These are phyloP conservation scores for Natrix natrix DNA, from an alignment of 2,797 vertebrate genomes.

Conservation along the genomic window DNA sequence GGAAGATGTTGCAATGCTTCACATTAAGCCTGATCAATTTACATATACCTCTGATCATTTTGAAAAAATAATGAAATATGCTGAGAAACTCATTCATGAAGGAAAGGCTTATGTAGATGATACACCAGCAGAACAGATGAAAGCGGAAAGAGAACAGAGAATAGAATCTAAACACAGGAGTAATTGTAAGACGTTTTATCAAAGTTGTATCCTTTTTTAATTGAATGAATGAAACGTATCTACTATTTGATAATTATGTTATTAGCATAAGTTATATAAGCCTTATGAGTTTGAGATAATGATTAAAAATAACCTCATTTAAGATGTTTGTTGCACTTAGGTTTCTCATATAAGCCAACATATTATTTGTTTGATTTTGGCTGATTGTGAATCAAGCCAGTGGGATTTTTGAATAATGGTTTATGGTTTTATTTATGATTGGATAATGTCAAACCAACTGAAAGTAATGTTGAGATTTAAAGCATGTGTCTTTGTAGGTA, in stretches of 20 bases:
- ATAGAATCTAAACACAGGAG: slow-evolving; percentile 83
- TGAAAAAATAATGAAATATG: slow-evolving; percentile 83
- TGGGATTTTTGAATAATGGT: background rate
- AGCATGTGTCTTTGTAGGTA: background rate
- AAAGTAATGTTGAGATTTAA: background rate
- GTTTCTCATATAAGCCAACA: background rate
- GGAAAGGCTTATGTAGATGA: slow-evolving; percentile 93
- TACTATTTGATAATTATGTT: background rate
- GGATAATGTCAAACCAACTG: too few relatives aligned
- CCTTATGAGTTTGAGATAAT: background rate
- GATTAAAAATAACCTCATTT: background rate
- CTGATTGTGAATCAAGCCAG: background rate
- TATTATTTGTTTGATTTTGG: background rate
- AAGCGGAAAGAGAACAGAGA: slow-evolving; percentile 92
- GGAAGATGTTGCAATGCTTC: slow-evolving; percentile 94
- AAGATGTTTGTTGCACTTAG: background rate
- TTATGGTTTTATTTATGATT: background rate
- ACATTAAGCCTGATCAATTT: slow-evolving; percentile 95
- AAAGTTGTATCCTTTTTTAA: background rate
- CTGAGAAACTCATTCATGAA: slow-evolving; percentile 87
- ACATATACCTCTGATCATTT: slow-evolving; percentile 98
- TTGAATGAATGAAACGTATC: background rate
- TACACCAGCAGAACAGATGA: slow-evolving; percentile 94
- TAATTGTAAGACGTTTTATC: slow-evolving; percentile 81
- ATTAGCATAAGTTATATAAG: background rate